Base-by-base conservation (phyloP, 2,797 vertebrate genomes). In the Scomberomorus guttatus region DNA sequence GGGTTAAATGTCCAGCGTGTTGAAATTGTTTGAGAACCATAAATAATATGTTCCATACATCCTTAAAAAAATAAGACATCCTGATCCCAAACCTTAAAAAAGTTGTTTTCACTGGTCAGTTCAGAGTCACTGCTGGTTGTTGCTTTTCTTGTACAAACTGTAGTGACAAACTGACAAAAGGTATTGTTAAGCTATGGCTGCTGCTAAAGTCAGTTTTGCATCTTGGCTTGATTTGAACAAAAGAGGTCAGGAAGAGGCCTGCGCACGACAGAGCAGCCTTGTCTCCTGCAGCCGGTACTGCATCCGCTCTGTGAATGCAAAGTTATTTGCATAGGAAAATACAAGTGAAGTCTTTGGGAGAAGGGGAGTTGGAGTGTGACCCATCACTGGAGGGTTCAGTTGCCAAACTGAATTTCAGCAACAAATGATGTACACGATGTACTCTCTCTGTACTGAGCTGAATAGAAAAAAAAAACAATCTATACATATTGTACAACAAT, bases 321-420 rank as follows among this genome's bases (percentile, higher is more conserved):
- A 95, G 87, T 83, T 92, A 94, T 96, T 96, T 95, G 92, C 92
- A 93, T 96, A 94, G 89, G 91, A 83, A 96, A 95, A 95, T 93
- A 42, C 76, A 70, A 84, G 76, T 48, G 24, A 81, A 76, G 82
- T 65, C 69, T 88, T 84, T 86, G 79, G 72, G 58, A 61, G 37
- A 50, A 25, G 37, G 69, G 64, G 68, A 34, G 46, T 48, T 13
- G 1, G 63, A 32, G 34, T 15, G 13, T 13, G 15, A 39, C 22
- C 60, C 57, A n/a, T 51, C 14, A 5, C 44, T 34, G 71, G 42
- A 25, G 18, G 44, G 69, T 62, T 69, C 9, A 51, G n/a, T 42
- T 22, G 42, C 46, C 25, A 50, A 60, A 75, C 24, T 64, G 58
- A 59, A 52, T 52, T 73, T 69, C 1, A 22, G 3, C 25, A n/a